Conservation (phyloP, 2,888 invertebrate genomes). For the Caenorhabditis parvicauda region DNA sequence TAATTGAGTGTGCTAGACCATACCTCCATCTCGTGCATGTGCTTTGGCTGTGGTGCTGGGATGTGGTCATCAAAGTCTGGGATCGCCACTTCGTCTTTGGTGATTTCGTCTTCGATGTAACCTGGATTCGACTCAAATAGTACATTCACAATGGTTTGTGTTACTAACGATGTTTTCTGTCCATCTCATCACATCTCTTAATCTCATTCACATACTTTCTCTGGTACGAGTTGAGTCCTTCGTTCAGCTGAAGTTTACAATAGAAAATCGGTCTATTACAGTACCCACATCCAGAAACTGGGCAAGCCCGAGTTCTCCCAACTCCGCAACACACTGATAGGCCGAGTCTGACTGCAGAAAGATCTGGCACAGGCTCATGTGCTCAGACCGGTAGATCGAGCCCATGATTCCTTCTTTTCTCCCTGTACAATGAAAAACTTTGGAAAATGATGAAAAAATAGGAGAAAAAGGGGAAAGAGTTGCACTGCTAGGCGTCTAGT, state of each 20-base stretch:
- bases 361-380: constrained; percentile 58
- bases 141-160: background rate
- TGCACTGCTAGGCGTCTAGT: too few species aligned
- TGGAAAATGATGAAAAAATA: too few species aligned
- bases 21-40: constrained; percentile 53
- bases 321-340: constrained; percentile 54
- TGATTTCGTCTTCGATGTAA: constrained; percentile 46
- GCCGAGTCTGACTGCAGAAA: constrained; percentile 61
- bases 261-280: background rate
- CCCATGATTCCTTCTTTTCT: too few species aligned
- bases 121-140: constrained; percentile 17
- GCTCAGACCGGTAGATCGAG: constrained; percentile 55
- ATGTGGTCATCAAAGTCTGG: constrained; percentile 40
- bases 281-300: constrained; percentile 56
- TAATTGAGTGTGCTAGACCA: background rate
- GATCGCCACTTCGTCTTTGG: constrained; percentile 37
- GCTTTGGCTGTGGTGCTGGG: constrained; percentile 50
- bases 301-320: constrained; percentile 55
- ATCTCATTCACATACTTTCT: constrained; percentile 57
- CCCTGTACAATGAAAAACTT: too few species aligned
- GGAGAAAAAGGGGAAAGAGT: too few species aligned
- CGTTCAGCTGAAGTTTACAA: constrained; percentile 43
- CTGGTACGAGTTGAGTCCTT: constrained; percentile 50
- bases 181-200: constrained; percentile 57
- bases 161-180: constrained; percentile 50